Evolutionary conservation across 2,888 invertebrate genomes (phyloP).

Genomic region (Elegia similella): DNA sequence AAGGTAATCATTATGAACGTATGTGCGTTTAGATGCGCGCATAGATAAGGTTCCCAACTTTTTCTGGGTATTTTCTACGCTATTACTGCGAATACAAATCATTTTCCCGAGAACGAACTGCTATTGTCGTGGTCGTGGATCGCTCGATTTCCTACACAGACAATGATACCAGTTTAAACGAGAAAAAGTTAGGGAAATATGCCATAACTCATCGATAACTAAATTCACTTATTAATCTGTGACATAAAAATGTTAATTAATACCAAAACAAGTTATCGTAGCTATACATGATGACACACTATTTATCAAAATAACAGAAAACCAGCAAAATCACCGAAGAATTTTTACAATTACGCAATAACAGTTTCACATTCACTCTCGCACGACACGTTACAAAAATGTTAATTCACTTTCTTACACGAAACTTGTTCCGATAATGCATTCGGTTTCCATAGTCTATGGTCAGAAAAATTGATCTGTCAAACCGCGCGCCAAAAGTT

Average conservation of each 20-base stretch:
- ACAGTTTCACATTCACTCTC: constrained; percentile 74
- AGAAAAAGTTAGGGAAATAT: constrained; percentile 36
- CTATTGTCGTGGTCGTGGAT: constrained; percentile 36
- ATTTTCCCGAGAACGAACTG: constrained; percentile 41
- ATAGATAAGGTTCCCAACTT: constrained; percentile 46
- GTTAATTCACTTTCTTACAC: constrained; percentile 74
- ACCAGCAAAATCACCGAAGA: constrained; percentile 50
- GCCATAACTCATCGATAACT: constrained; percentile 33
- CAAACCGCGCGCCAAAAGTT: constrained; percentile 49
- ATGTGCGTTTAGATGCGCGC: constrained; percentile 29
- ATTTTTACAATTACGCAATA: constrained; percentile 61
- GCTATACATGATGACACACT: neutral
- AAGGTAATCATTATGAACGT: constrained; percentile 43
- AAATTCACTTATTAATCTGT: neutral
- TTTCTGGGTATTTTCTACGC: constrained; percentile 54
- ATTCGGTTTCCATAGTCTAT: constrained; percentile 34
- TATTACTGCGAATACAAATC: constrained; percentile 25
- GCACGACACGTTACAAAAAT: constrained; percentile 56
- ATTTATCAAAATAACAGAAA: constrained; percentile 37
- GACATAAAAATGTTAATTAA: neutral
- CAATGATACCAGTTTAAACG: constrained; percentile 21
- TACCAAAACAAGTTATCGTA: neutral
- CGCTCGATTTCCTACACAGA: constrained; percentile 34
- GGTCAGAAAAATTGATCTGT: constrained; percentile 30
- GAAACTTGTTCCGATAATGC: constrained; percentile 56